Base-by-base conservation (phyloP, 2,113 vertebrate species). In the Tyrannus savana region DNA sequence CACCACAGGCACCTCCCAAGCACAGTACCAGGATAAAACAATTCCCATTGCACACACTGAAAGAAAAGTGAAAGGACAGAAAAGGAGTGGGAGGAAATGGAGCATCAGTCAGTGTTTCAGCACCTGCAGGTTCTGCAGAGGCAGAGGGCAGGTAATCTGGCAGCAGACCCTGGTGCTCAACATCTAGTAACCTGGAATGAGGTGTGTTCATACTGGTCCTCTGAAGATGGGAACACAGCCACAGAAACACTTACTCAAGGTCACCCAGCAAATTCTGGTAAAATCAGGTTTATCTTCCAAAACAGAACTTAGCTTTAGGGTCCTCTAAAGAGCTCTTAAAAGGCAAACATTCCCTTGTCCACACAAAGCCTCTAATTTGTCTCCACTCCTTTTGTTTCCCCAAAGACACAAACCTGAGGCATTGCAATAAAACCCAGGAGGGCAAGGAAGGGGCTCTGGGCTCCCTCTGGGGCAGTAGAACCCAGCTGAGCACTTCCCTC, bases 381-480 rank as follows among this genome's bases (percentile, higher is more conserved):
- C 10, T 63, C 13, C 37, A n/a, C 58, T n/a, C 16, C 4, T 21
- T 7, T 39, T 17, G 8, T 0, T 0, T 28, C 17, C 47, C 31
- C 47, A 30, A 33, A 28, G 35, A 5, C 69, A 56, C 96, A 85
- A 53, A 99, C 99, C 99, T 81, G 99, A 98, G 49, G 95, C 94
- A 66, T 98, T 98, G 92, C 99, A 99, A 96, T 99, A 99, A 81
- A 97, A 84, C 72, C 99, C 99, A 0, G 98, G 97, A 10, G 95
- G 97, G 88, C 99, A 99, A 7, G 96, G 95, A 5, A 96, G 84
- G 10, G 99, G 99, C 82, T 99, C 99, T 6, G 97, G 95, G 93
- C 98, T 99, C 2, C 99, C 99, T 74, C 78, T 35, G 6, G 99
- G 99, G 77, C 99, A 99, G 44, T 98, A 99, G 83, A 97, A 99